Evolutionary conservation across 2,888 invertebrate species (phyloP).

Genomic region (Harpalus rubripes): DNA sequence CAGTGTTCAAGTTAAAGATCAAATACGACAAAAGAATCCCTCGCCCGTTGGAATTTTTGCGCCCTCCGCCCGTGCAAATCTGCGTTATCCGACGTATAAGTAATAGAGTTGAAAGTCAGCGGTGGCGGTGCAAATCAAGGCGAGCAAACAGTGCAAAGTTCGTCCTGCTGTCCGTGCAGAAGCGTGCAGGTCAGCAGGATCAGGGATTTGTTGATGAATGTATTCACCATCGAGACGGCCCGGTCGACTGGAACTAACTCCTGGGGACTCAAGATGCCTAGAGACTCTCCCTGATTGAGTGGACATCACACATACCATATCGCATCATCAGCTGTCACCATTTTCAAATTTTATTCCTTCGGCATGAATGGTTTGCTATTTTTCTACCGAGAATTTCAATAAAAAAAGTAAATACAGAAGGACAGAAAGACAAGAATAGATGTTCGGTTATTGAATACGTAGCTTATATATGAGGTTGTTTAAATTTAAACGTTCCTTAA

Average conservation of each 20-base stretch:
- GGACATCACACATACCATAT: slow-evolving; percentile 2
- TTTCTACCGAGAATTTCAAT: neutral
- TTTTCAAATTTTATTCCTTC: slow-evolving; percentile 9
- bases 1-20: no score
- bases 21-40: no score
- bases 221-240: slow-evolving; percentile 56
- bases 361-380: neutral
- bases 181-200: slow-evolving; percentile 55
- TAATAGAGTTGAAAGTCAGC: slow-evolving; percentile 51
- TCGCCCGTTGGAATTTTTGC: neutral
- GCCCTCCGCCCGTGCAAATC: slow-evolving; percentile 4
- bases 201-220: slow-evolving; percentile 64
- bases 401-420: neutral
- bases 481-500: no score
- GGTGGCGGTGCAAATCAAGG: slow-evolving; percentile 37
- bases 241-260: slow-evolving; percentile 46
- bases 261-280: slow-evolving; percentile 26
- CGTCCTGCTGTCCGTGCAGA: slow-evolving; percentile 17
- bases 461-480: no score
- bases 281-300: slow-evolving; percentile 29
- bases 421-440: neutral
- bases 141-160: slow-evolving; percentile 44
- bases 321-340: slow-evolving; percentile 12
- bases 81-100: slow-evolving; percentile 17
- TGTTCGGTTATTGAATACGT: no score